phyloP scores from a whole-genome alignment of 2,797 vertebrate genomes.

The Anabas testudineus region DNA sequence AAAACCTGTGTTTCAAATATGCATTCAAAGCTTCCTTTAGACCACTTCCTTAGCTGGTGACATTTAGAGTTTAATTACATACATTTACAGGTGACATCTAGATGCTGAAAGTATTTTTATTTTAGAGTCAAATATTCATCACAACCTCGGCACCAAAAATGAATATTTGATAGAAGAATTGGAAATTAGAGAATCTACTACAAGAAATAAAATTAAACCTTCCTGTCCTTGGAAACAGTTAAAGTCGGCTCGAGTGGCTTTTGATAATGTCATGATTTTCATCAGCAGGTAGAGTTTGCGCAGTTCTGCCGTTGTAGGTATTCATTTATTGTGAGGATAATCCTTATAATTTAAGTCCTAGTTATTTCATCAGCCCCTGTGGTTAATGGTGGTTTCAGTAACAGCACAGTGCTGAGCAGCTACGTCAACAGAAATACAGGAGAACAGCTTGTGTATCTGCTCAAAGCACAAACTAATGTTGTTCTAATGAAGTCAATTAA shows the following conservation, averaged over 20 bases:
- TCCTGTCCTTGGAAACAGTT: background rate
- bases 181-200: background rate
- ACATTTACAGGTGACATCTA: conserved; percentile 50
- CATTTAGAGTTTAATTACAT: conserved; percentile 64
- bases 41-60: conserved; percentile 14
- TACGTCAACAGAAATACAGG: background rate
- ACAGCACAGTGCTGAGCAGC: background rate
- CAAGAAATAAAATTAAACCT: conserved; percentile 6
- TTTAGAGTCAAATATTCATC: conserved; percentile 33
- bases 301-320: background rate
- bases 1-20: conserved; percentile 17
- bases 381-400: background rate
- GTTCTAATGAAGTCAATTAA: background rate
- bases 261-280: background rate
- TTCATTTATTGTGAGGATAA: background rate
- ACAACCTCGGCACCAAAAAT: conserved; percentile 8
- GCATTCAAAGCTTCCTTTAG: conserved; percentile 14
- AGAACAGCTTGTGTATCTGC: background rate
- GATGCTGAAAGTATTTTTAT: conserved; percentile 38
- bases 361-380: background rate
- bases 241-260: background rate
- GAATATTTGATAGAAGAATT: conserved; percentile 10
- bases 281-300: background rate
- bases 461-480: background rate
- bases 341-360: background rate